Conservation (phyloP, 2,797 vertebrate genomes). For the Pseudocheirus occidentalis region DNA sequence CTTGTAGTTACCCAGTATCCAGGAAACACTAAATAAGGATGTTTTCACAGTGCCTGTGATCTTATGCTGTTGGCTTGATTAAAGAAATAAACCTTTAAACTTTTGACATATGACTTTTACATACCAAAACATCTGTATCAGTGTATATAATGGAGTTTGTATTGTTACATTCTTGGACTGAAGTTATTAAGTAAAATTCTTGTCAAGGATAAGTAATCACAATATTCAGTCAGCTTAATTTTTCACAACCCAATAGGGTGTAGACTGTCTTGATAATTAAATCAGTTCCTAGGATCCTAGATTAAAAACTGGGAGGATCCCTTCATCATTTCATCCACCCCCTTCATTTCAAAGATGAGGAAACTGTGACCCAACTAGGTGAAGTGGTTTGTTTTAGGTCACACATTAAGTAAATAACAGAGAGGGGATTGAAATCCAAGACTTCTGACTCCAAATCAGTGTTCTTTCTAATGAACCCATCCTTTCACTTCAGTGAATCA, state of each 20-base stretch:
- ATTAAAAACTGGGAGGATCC: neutral
- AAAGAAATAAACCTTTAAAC: slow-evolving; percentile 39
- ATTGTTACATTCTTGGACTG: slow-evolving; percentile 29
- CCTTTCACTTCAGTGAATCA: neutral
- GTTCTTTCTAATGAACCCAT: neutral
- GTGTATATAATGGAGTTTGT: slow-evolving; percentile 42
- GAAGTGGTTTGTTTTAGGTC: neutral
- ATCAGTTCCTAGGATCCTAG: neutral
- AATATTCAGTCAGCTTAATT: neutral
- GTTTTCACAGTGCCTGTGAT: neutral
- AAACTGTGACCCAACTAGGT: neutral
- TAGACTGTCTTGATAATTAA: neutral
- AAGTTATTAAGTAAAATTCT: slow-evolving; percentile 49
- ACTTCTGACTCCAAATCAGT: neutral
- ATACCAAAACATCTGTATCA: slow-evolving; percentile 5
- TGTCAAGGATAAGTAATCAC: slow-evolving; percentile 14
- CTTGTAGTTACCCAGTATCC: neutral
- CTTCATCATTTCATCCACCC: neutral
- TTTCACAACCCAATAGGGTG: neutral
- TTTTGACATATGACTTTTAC: slow-evolving; percentile 25
- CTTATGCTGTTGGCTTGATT: slow-evolving; percentile 27
- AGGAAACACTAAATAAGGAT: slow-evolving; percentile 34
- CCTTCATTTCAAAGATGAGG: neutral
- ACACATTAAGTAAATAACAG: neutral
- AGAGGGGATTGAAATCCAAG: neutral